Conservation (phyloP, 2,113 vertebrate genomes). For the Suricata suricatta region DNA sequence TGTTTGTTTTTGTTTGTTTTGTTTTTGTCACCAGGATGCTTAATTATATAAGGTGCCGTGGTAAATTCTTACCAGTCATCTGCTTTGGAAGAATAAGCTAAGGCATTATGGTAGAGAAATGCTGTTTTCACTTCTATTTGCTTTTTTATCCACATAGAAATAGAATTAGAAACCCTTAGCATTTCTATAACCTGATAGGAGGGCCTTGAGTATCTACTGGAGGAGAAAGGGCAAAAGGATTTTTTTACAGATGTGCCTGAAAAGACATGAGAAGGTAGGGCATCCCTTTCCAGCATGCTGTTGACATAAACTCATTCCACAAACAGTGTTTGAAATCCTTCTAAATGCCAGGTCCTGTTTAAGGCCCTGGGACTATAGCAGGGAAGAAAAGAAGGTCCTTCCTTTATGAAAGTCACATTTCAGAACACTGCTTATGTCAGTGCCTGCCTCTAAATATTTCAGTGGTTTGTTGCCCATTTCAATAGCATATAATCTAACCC, state of each 20-base stretch:
- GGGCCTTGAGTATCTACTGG: neutral
- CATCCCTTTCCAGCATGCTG: neutral
- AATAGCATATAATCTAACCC: neutral
- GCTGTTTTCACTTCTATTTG: neutral
- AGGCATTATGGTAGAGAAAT: neutral
- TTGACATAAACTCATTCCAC: neutral
- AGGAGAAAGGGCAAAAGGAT: neutral
- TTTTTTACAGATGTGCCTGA: neutral
- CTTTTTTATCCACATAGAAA: neutral
- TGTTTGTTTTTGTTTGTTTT: no score
- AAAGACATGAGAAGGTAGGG: neutral
- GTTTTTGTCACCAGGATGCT: neutral
- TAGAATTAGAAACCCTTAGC: neutral
- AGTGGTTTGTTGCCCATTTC: neutral
- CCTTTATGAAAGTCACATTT: conserved; percentile 22
- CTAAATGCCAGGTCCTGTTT: neutral
- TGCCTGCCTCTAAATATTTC: neutral
- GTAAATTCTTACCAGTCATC: neutral
- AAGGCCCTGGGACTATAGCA: neutral
- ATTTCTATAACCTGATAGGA: neutral
- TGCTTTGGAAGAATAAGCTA: conserved; percentile 20
- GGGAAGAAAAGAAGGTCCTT: neutral
- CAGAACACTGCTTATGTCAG: neutral
- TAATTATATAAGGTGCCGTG: neutral
- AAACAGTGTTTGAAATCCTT: neutral